These are phyloP conservation scores for Meteorus sp. DNA, from an alignment of 1,140 invertebrate genomes.

Conservation along the genomic window DNA sequence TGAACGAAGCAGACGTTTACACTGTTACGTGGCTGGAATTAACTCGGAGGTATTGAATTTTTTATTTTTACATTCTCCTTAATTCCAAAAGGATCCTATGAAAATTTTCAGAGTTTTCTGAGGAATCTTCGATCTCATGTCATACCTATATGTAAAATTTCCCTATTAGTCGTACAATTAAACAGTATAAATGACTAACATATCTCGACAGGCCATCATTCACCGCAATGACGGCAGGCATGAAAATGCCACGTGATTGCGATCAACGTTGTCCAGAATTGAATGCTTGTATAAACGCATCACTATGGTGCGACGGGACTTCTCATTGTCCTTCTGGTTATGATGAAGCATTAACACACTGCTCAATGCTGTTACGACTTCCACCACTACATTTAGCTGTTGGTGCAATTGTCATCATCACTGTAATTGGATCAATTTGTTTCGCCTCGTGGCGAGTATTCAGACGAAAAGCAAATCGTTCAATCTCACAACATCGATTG, in stretches of 20 bases:
- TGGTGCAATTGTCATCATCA: slow-evolving; percentile 53
- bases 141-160: too few relatives aligned
- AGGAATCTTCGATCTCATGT: too few relatives aligned
- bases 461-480: slow-evolving; percentile 63
- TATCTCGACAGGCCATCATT: slow-evolving; percentile 33
- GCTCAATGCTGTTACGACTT: slow-evolving; percentile 72
- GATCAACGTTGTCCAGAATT: slow-evolving; percentile 80
- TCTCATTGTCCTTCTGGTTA: slow-evolving; percentile 84
- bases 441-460: slow-evolving; percentile 64
- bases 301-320: slow-evolving; percentile 86
- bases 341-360: slow-evolving; percentile 81
- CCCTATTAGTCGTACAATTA: too few relatives aligned
- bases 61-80: slow-evolving; percentile 33
- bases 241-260: slow-evolving; percentile 71
- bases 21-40: slow-evolving; percentile 83
- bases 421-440: slow-evolving; percentile 52
- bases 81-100: too few relatives aligned
- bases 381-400: slow-evolving; percentile 71
- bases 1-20: slow-evolving; percentile 73
- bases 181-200: not conserved
- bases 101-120: too few relatives aligned
- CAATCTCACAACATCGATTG: slow-evolving; percentile 73
- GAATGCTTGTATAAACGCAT: slow-evolving; percentile 83
- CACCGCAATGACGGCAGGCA: slow-evolving; percentile 57
- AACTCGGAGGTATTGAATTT: slow-evolving; percentile 62